phyloP scores from a whole-genome alignment of 92 coral and sea anemone species.

The Actinernus sp. region DNA sequence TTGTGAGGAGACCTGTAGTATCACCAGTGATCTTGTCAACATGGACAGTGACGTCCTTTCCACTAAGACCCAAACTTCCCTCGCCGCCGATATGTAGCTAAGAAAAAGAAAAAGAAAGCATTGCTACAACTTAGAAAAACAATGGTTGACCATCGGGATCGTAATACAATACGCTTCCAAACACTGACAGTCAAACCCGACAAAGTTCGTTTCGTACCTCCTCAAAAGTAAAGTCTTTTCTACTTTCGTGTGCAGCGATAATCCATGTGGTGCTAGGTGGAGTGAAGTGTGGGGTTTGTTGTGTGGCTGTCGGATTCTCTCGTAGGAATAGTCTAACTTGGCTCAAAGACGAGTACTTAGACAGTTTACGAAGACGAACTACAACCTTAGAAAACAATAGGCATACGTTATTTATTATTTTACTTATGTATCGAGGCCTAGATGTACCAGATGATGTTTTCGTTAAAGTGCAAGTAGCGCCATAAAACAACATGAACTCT shows the following conservation, averaged over 20 bases:
- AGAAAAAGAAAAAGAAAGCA: no score
- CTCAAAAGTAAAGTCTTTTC: conserved; percentile 42
- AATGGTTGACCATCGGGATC: no score
- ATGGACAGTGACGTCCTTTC: conserved; percentile 25
- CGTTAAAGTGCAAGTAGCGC: no score
- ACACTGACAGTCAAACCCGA: background rate
- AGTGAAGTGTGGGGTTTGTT: conserved; percentile 43
- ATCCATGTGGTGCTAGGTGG: conserved; percentile 62
- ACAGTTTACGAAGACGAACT: conserved; percentile 26
- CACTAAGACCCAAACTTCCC: conserved; percentile 63
- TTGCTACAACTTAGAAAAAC: no score
- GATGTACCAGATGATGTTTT: no score
- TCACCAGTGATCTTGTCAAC: conserved; percentile 63
- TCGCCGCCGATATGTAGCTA: conserved; percentile 43
- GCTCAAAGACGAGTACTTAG: conserved; percentile 53
- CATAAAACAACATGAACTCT: no score
- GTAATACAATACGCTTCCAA: background rate
- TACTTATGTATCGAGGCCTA: no score
- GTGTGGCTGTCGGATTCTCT: conserved; percentile 42
- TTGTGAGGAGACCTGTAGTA: conserved; percentile 51
- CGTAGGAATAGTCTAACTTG: conserved; percentile 51
- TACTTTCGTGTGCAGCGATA: conserved; percentile 46
- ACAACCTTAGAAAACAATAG: conserved; percentile 23
- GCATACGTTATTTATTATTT: background rate
- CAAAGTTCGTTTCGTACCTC: conserved; percentile 30